These are phyloP conservation scores for Empidonax alnorum DNA, from an alignment of 2,113 vertebrate species.

Conservation along the genomic window DNA sequence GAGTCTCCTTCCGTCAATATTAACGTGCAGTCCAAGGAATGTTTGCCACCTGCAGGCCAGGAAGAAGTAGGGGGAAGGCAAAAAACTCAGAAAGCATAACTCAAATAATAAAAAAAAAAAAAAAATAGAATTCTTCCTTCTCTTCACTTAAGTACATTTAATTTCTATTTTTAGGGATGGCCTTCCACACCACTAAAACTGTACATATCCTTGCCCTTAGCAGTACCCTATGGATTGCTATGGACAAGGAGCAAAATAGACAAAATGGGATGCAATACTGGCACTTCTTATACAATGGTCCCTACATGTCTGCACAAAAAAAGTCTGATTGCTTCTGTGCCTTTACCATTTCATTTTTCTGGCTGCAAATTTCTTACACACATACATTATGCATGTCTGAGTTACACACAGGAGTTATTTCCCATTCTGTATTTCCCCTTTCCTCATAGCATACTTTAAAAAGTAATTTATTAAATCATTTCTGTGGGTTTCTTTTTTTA, in stretches of 20 bases:
- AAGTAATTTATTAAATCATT: not conserved
- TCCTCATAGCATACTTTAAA: not conserved
- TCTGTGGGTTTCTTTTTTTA: not conserved
- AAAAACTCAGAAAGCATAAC: not conserved
- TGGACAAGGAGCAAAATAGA: not conserved
- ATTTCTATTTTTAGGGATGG: not conserved
- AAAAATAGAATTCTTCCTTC: not conserved
- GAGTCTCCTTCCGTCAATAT: constrained; percentile 98
- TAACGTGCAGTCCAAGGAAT: constrained; percentile 95
- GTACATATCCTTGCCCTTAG: not conserved
- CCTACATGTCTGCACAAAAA: not conserved
- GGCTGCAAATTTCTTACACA: not conserved
- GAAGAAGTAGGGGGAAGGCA: not conserved
- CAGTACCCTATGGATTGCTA: not conserved
- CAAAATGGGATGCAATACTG: not conserved
- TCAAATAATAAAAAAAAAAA: not conserved
- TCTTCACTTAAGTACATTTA: not conserved
- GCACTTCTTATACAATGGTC: not conserved
- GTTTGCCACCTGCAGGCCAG: constrained; percentile 87
- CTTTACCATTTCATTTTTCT: not conserved
- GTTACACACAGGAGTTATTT: not conserved
- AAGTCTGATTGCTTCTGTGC: not conserved
- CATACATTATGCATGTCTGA: not conserved
- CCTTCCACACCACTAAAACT: not conserved
- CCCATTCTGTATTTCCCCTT: not conserved